phyloP scores from a whole-genome alignment of 2,113 vertebrate genomes.

The Cheilinus undulatus region DNA sequence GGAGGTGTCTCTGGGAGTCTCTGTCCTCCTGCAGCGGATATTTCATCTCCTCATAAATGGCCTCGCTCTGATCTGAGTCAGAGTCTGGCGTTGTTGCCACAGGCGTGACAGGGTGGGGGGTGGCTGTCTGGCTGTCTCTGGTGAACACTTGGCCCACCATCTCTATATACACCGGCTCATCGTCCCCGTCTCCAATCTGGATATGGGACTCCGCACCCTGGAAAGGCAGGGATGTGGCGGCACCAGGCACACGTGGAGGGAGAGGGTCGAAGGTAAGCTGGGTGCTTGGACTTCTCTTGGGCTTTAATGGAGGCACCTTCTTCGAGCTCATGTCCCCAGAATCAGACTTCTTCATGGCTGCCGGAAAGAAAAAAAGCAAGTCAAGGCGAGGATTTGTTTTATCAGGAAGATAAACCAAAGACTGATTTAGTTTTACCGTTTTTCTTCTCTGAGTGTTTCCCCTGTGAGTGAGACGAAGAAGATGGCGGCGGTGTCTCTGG shows the following conservation, averaged over 20 bases:
- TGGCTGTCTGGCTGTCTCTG: constrained; percentile 81
- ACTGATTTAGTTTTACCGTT: constrained; percentile 67
- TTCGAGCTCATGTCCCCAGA: constrained; percentile 84
- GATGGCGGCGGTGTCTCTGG: constrained; percentile 74
- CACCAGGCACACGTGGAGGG: constrained; percentile 69
- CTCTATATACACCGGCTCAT: constrained; percentile 94
- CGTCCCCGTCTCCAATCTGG: constrained; percentile 78
- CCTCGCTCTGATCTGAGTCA: constrained; percentile 92
- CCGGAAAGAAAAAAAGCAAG: constrained; percentile 12
- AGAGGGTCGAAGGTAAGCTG: constrained; percentile 88
- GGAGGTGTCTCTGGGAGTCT: constrained; percentile 74
- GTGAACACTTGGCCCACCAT: constrained; percentile 93
- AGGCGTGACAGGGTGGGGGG: constrained; percentile 80
- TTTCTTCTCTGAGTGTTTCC: constrained; percentile 84
- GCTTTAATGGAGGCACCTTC: constrained; percentile 91
- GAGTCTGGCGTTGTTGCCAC: constrained; percentile 86
- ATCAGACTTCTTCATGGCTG: constrained; percentile 88
- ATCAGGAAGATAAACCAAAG: neutral
- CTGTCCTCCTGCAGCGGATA: constrained; percentile 86
- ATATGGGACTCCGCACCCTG: constrained; percentile 74
- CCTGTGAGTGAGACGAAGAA: constrained; percentile 69
- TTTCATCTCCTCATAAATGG: constrained; percentile 96
- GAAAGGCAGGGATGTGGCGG: constrained; percentile 78
- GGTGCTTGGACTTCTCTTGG: constrained; percentile 91
- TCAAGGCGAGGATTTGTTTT: constrained; percentile 21